Evolutionary conservation across 2,797 vertebrate genomes (phyloP), one percentile per base, ranked within the genome.

Genomic region (Coregonus ussuriensis): DNA sequence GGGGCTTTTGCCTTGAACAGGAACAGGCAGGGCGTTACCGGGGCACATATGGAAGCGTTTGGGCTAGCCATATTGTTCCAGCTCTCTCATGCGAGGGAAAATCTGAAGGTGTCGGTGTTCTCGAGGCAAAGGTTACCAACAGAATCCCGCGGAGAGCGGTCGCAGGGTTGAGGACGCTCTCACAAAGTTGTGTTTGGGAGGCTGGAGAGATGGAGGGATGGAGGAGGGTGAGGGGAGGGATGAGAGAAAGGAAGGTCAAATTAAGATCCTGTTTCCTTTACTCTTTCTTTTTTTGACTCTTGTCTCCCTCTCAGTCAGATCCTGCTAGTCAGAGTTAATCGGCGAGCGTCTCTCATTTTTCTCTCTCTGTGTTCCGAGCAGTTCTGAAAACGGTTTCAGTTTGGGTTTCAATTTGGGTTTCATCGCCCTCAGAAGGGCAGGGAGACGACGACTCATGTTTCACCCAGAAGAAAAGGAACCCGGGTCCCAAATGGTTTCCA

Each of bases 51-150:
- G 71, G 71, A 72, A 72, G 71, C n/a, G 51, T 31, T 72, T 31
- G 71, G 21, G 21, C 25, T 51, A 63, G 88, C 89, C 91, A 91
- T 89, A 89, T 87, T 93, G 92, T 93, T 93, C 88, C 90, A 91
- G 91, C 86, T 91, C 82, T 89, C 85, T 84, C 47, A 75, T 90
- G 73, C 83, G 76, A 84, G 79, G 80, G 72, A 87, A 83, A 82
- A 86, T 84, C 87, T 83, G 77, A 84, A 83, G 85, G 89, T 92
- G 89, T 92, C 87, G 81, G 84, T 84, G 11, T 29, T 81, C 73
- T 82, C 85, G 84, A 89, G 85, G 84, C 69, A 83, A 83, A 88
- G 85, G 81, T 89, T 85, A 83, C 73, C 77, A n/a, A 83, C 85
- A 79, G 79, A 85, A 89, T 79, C 37, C 59, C 63, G 63, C 59